phyloP scores from a whole-genome alignment of 2,888 invertebrate species.

The Galerucella calmariensis region DNA sequence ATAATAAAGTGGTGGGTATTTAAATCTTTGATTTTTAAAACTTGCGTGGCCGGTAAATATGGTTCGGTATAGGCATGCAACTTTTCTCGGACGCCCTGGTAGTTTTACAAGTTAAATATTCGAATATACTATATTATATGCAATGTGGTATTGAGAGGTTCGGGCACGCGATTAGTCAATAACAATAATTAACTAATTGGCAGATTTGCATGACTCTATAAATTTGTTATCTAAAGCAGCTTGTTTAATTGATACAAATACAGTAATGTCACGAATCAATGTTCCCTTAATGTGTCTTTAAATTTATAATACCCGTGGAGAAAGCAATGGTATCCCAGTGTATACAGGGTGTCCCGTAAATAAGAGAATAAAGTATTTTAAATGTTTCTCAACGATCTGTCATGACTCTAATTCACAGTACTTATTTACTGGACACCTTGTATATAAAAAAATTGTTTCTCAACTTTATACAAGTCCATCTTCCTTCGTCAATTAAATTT shows the following conservation, averaged over 20 bases:
- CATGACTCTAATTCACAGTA: too few relatives aligned
- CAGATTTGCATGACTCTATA: conserved; percentile 59
- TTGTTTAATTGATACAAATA: conserved; percentile 37
- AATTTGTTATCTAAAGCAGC: conserved; percentile 43
- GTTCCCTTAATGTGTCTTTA: background rate
- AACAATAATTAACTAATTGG: conserved; percentile 66
- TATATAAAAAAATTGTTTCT: too few relatives aligned
- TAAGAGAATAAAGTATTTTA: too few relatives aligned
- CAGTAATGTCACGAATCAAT: conserved; percentile 12
- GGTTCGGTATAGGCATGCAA: conserved; percentile 3
- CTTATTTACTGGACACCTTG: too few relatives aligned
- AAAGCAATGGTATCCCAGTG: too few relatives aligned
- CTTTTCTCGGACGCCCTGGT: conserved; percentile 55
- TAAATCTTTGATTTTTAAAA: background rate
- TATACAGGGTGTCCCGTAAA: too few relatives aligned
- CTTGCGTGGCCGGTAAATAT: background rate
- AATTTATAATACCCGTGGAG: too few relatives aligned
- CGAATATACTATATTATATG: conserved; percentile 31
- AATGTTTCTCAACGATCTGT: too few relatives aligned
- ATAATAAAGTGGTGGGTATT: conserved; percentile 7
- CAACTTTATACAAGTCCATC: too few relatives aligned
- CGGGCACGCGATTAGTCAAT: conserved; percentile 64
- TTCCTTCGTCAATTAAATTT: too few relatives aligned
- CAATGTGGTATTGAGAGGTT: conserved; percentile 45
- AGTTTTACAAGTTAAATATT: conserved; percentile 55